Base-by-base conservation (phyloP, 2,113 vertebrate species). In the Pionites leucogaster region DNA sequence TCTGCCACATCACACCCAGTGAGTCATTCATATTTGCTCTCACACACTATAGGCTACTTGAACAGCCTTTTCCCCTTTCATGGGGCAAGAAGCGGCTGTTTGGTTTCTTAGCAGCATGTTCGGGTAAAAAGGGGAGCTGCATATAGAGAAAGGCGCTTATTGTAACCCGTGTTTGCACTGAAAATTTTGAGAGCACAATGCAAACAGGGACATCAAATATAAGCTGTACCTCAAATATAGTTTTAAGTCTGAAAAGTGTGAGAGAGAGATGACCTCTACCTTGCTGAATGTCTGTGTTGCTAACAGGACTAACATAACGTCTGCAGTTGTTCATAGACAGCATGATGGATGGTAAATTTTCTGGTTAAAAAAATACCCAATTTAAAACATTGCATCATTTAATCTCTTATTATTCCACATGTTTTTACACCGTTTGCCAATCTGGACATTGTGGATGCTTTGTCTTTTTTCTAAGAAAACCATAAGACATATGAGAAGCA, bases 91-190 rank as follows among this genome's bases (percentile, higher is more conserved):
- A 96, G 92, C 35, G 86, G 46, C 88, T 89, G 59, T 72, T 80
- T 92, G 88, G 64, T 91, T 76, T 69, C 88, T 93, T 72, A 97
- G 86, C n/a, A 95, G 88, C 92, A 17, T 10, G 12, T 86, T 70
- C 0, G 5, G 47, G 85, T 87, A 57, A 44, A 76, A 92, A 94
- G 74, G 60, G 92, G 78, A 95, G 60, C n/a, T 93, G 81, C 2
- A 0, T 49, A 53, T 42, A 82, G 63, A 96, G 85, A 95, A 79
- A 84, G 86, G 35, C 6, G 2, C 12, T 84, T 94, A 95, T 88
- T 96, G 94, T 85, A 97, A 81, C 80, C 92, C 49, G 11, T 97
- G 84, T 97, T 98, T 98, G 89, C 82, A 82, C 85, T 96, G 86
- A 92, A 96, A 95, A 89, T 90, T 95, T 96, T 88, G 94, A 96